Conservation (phyloP, 2,888 invertebrate genomes). For the Tyria jacobaeae region DNA sequence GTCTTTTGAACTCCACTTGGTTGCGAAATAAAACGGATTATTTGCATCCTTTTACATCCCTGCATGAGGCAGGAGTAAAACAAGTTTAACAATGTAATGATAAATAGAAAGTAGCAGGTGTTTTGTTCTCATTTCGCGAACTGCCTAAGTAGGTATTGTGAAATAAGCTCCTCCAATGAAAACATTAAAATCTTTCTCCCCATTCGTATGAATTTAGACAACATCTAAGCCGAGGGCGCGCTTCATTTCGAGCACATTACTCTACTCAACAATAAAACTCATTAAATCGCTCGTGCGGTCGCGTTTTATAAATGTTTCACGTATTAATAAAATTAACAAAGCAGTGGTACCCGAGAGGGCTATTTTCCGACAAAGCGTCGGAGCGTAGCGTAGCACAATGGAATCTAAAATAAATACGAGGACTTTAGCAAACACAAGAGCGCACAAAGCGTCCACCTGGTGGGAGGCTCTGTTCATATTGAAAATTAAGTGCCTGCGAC, state of each 20-base stretch:
- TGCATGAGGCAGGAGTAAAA: conserved; percentile 31
- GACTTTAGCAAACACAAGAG: conserved; percentile 82
- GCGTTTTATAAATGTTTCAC: conserved; percentile 85
- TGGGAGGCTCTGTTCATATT: conserved; percentile 64
- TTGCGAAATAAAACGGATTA: conserved; percentile 69
- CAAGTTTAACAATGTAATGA: conserved; percentile 58
- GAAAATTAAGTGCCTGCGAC: conserved; percentile 77
- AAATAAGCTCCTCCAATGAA: conserved; percentile 74
- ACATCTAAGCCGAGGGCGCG: conserved; percentile 69
- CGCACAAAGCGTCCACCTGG: conserved; percentile 82
- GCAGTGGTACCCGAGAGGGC: conserved; percentile 77
- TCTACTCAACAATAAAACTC: conserved; percentile 83
- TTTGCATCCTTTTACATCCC: conserved; percentile 61
- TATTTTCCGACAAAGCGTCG: conserved; percentile 82
- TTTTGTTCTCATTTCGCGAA: conserved; percentile 31
- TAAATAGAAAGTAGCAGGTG: conserved; percentile 69
- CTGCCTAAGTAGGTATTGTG: conserved; percentile 53
- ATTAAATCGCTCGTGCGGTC: conserved; percentile 83
- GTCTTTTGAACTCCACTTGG: conserved; percentile 72
- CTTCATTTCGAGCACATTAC: conserved; percentile 79
- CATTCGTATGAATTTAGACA: conserved; percentile 63
- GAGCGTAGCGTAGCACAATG: conserved; percentile 78
- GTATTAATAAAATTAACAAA: conserved; percentile 87
- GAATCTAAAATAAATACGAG: conserved; percentile 85
- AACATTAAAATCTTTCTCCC: conserved; percentile 67